Conservation (phyloP, 2,888 invertebrate genomes). For the Meiosimyza platycephala region DNA sequence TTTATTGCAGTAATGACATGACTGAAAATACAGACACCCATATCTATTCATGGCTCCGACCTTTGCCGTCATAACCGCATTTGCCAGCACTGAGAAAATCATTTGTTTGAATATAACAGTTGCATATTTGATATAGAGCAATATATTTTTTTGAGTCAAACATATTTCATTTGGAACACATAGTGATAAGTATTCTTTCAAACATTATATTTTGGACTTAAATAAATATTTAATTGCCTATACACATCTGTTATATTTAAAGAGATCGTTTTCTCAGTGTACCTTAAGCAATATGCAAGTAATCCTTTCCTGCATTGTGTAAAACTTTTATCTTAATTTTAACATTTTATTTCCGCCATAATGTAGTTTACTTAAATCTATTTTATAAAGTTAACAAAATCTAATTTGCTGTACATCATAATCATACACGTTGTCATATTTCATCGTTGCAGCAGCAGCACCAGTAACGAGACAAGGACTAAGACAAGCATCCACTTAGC, state of each 20-base stretch:
- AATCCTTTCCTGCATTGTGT: not conserved
- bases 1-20: no score
- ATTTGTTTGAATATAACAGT: no score
- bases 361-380: constrained; percentile 40
- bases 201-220: no score
- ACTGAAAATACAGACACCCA: no score
- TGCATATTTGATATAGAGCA: no score
- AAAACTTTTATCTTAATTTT: constrained; percentile 30
- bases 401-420: constrained; percentile 42
- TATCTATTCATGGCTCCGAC: not conserved
- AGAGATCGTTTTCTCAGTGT: no score
- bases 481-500: no score
- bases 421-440: constrained; percentile 2
- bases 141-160: no score
- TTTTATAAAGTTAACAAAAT: constrained; percentile 44
- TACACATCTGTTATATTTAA: no score
- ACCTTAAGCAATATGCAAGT: not conserved
- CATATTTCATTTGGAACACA: no score
- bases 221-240: no score
- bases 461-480: not conserved
- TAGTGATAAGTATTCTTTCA: no score
- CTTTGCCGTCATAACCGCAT: not conserved
- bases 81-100: not conserved
- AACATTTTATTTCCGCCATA: constrained; percentile 36
- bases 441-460: not conserved